Conservation (phyloP, 2,797 vertebrate species). For the Okamejei kenojei region DNA sequence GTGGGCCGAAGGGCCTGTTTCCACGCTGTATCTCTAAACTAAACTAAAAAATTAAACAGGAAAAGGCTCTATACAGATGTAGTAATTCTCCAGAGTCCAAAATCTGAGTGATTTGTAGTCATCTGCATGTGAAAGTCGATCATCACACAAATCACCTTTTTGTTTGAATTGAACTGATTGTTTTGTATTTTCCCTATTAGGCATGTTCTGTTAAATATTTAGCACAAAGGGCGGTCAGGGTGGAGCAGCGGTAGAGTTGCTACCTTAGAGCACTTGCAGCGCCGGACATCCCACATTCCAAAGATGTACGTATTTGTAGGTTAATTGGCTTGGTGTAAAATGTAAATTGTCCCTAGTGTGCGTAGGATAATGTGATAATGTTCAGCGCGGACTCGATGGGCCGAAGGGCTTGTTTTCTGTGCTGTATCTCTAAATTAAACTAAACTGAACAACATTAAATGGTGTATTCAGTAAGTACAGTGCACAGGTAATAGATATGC, state of each 20-base stretch:
- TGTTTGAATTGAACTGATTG: neutral
- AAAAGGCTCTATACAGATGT: neutral
- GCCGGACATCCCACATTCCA: too few species aligned
- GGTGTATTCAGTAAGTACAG: neutral
- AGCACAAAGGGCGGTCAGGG: neutral
- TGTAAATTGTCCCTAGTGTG: too few species aligned
- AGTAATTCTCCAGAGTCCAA: neutral
- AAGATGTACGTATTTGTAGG: too few species aligned
- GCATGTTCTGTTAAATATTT: conserved; percentile 8
- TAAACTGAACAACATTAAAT: neutral
- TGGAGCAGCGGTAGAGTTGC: too few species aligned
- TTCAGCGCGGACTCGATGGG: too few species aligned
- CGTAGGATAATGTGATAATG: too few species aligned
- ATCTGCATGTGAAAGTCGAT: neutral
- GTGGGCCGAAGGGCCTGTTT: too few species aligned
- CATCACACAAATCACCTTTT: neutral
- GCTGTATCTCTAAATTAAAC: too few species aligned
- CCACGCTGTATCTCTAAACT: too few species aligned
- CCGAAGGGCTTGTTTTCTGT: too few species aligned
- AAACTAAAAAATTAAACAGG: neutral
- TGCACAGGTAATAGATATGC: neutral
- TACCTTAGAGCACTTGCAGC: too few species aligned
- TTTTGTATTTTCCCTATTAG: neutral
- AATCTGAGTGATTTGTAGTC: neutral
- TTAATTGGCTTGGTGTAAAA: too few species aligned